phyloP scores from a whole-genome alignment of 2,113 vertebrate species.

The Ailuropoda melanoleuca region DNA sequence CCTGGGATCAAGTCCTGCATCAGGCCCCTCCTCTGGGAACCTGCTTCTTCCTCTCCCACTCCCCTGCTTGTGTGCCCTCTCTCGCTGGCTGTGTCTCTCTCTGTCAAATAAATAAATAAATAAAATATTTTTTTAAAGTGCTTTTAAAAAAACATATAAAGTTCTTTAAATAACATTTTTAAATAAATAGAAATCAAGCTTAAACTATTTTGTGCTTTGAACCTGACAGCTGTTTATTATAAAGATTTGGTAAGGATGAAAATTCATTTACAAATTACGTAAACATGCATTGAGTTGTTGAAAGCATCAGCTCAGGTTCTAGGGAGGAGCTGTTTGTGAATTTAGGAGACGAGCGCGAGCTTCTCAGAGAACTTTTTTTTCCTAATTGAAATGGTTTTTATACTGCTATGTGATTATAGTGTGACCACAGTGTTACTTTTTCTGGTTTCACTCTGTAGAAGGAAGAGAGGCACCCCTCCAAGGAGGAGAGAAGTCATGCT shows the following conservation, averaged over 20 bases:
- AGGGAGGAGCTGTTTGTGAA: background rate
- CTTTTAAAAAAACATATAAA: background rate
- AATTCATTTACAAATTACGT: background rate
- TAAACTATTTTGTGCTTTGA: background rate
- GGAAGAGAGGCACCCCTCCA: background rate
- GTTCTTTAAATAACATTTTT: background rate
- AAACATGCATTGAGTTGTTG: background rate
- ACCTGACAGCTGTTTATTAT: background rate
- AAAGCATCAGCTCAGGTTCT: background rate
- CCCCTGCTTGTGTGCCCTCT: too few relatives aligned
- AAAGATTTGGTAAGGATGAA: background rate
- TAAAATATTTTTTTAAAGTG: too few relatives aligned
- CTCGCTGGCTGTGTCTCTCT: too few relatives aligned
- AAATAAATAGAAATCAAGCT: conserved; percentile 7
- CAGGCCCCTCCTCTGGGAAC: too few relatives aligned
- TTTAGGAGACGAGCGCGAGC: background rate
- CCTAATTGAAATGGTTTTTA: background rate
- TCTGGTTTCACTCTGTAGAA: background rate
- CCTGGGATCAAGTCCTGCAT: too few relatives aligned
- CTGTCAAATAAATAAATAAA: too few relatives aligned
- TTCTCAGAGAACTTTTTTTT: background rate
- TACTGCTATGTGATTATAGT: background rate
- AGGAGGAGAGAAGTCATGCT: background rate
- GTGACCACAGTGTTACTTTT: background rate
- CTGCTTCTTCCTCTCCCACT: too few relatives aligned